phyloP scores from a whole-genome alignment of 2,888 invertebrate species.

The Sminthurides aquaticus region DNA sequence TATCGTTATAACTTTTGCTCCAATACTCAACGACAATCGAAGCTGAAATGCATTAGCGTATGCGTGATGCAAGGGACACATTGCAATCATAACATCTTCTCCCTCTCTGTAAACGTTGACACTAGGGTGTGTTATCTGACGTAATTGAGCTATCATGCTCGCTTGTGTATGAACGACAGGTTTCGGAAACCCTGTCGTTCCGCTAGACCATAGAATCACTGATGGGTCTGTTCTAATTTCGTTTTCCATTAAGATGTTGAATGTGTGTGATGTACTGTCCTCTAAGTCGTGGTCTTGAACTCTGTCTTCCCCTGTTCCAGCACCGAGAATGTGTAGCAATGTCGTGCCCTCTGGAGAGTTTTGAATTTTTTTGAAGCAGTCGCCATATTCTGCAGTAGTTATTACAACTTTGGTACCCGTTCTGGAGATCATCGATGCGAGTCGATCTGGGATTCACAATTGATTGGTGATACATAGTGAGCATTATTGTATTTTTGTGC shows the following conservation, averaged over 20 bases:
- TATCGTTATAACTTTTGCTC: not conserved
- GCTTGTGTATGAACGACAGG: not conserved
- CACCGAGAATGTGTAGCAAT: too few relatives aligned
- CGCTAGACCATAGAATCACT: slow-evolving; percentile 2
- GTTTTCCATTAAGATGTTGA: too few relatives aligned
- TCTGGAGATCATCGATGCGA: not conserved
- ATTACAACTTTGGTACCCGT: not conserved
- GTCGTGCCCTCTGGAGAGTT: not conserved
- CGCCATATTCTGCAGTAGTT: not conserved
- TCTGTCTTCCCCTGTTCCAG: not conserved
- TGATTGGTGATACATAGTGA: too few relatives aligned
- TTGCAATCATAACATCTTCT: not conserved
- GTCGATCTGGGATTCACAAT: not conserved
- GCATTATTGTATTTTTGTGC: too few relatives aligned
- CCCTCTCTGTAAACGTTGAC: not conserved
- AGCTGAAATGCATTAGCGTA: not conserved
- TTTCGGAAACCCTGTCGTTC: slow-evolving; percentile 7
- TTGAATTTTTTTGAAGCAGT: not conserved
- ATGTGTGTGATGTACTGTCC: too few relatives aligned
- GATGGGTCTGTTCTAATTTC: not conserved
- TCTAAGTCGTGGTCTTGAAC: too few relatives aligned
- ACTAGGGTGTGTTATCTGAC: not conserved
- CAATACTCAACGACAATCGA: not conserved
- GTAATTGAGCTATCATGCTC: not conserved
- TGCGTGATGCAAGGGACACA: slow-evolving; percentile 3